Percentiles rank a stretch among this genome's conserved stretches.
phyloP scores from a whole-genome alignment of 2,113 vertebrate species.

The Panthera tigris region DNA sequence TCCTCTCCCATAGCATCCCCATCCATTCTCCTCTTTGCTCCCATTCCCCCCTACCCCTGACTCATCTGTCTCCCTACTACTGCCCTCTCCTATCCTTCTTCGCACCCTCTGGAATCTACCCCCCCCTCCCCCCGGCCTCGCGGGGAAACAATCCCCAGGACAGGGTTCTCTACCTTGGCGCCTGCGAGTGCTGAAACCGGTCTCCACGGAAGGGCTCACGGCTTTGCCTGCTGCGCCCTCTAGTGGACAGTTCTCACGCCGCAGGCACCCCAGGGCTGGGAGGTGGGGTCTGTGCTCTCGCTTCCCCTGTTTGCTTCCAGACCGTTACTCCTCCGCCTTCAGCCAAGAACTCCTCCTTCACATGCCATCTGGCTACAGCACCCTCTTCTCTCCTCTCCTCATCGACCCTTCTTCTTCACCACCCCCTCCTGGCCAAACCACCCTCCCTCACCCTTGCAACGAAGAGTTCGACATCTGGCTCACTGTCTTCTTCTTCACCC shows the following conservation, averaged over 20 bases:
- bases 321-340: slow-evolving; percentile 64
- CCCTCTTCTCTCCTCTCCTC: slow-evolving; percentile 60
- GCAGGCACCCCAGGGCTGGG: slow-evolving; percentile 60
- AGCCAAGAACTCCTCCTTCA: slow-evolving; percentile 69
- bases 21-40: background rate
- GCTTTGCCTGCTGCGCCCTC: slow-evolving; percentile 71
- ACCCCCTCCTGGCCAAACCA: slow-evolving; percentile 9
- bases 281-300: slow-evolving; percentile 77
- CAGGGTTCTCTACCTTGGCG: background rate
- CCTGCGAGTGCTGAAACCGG: slow-evolving; percentile 60
- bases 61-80: background rate
- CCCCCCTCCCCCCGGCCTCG: background rate
- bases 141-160: background rate
- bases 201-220: background rate
- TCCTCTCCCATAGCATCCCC: slow-evolving; percentile 21
- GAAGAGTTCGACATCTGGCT: slow-evolving; percentile 78
- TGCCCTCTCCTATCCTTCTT: background rate
- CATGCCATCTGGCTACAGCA: slow-evolving; percentile 67
- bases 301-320: slow-evolving; percentile 68
- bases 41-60: background rate
- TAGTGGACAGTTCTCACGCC: slow-evolving; percentile 37
- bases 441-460: slow-evolving; percentile 53
- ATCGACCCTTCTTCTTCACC: slow-evolving; percentile 57
- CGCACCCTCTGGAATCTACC: background rate
- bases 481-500: slow-evolving; percentile 75